phyloP scores from a whole-genome alignment of 2,797 vertebrate species.

The Hyperoplus lanceolatus region DNA sequence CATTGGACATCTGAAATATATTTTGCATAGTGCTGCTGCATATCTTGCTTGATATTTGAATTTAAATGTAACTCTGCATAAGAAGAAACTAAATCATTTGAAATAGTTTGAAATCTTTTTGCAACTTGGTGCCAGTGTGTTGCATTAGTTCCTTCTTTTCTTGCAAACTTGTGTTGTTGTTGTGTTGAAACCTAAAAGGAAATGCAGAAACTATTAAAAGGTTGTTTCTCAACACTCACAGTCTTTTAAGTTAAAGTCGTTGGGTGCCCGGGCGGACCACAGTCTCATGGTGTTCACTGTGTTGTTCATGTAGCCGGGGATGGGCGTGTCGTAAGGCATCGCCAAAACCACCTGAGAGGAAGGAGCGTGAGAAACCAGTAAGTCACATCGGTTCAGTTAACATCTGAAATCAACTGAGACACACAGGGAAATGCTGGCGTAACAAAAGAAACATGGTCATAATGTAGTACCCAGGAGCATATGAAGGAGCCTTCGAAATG shows the following conservation, averaged over 20 bases:
- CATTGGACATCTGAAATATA: neutral
- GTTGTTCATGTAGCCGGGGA: slow-evolving; percentile 98
- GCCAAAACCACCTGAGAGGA: slow-evolving; percentile 91
- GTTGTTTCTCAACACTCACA: slow-evolving; percentile 84
- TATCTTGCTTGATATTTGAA: neutral
- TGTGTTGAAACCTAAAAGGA: slow-evolving; percentile 15
- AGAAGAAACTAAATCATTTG: slow-evolving; percentile 13
- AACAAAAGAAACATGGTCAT: neutral
- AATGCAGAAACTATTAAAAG: neutral
- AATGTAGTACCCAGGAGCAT: neutral
- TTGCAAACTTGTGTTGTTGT: slow-evolving; percentile 16
- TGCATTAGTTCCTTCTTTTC: slow-evolving; percentile 39
- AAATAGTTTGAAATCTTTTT: slow-evolving; percentile 1
- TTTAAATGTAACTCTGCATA: neutral
- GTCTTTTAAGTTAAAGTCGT: slow-evolving; percentile 95
- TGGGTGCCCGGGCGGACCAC: slow-evolving; percentile 96
- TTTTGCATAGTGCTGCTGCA: neutral
- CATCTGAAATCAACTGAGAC: neutral
- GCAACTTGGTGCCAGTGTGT: slow-evolving; percentile 26
- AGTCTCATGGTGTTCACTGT: slow-evolving; percentile 98
- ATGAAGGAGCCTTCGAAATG: neutral
- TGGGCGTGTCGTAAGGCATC: slow-evolving; percentile 95
- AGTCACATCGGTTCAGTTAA: neutral
- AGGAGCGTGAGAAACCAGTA: neutral
- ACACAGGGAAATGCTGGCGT: neutral